phyloP scores from a whole-genome alignment of 2,113 vertebrate species.

The Smithornis capensis region DNA sequence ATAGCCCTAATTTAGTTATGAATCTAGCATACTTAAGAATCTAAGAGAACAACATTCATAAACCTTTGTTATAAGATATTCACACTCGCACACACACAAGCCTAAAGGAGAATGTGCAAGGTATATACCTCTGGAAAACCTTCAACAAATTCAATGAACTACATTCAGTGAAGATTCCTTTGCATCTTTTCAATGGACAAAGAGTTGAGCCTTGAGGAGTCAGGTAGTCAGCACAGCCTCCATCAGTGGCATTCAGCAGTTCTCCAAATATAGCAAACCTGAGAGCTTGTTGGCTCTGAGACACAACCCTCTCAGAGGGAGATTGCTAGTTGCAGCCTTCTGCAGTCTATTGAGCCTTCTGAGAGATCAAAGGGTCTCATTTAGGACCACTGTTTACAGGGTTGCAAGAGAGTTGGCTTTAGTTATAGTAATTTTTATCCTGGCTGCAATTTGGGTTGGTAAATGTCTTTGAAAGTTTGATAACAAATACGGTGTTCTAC shows the following conservation, averaged over 20 bases:
- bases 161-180: neutral
- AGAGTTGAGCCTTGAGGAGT: neutral
- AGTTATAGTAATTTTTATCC: neutral
- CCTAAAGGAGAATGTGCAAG: neutral
- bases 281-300: neutral
- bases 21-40: neutral
- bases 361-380: neutral
- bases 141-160: neutral
- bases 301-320: neutral
- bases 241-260: neutral
- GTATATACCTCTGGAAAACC: neutral
- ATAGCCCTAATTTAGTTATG: neutral
- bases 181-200: neutral
- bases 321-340: neutral
- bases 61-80: neutral
- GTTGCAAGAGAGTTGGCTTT: neutral
- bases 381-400: neutral
- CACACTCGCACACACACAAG: neutral
- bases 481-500: neutral
- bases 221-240: neutral
- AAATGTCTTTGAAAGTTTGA: neutral
- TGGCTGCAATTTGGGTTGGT: fast-evolving
- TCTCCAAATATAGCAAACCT: neutral
- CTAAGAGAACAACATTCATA: neutral
- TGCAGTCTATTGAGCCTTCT: neutral